Conservation (phyloP, 2,797 vertebrate genomes). For the Trematomus bernacchii region DNA sequence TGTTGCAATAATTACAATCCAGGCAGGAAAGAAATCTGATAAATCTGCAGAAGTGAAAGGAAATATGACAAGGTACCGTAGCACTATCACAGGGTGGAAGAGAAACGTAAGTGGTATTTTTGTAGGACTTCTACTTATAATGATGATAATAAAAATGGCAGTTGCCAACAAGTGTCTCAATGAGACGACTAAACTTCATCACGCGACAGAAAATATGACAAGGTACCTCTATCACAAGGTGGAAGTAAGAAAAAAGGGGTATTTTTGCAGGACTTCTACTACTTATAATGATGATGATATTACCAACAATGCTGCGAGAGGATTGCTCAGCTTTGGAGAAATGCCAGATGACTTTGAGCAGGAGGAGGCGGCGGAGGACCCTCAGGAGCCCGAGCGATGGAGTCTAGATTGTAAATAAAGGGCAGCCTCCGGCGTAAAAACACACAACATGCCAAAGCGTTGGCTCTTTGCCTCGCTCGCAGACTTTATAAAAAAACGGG, state of each 20-base stretch:
- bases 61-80: conserved; percentile 2
- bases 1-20: conserved; percentile 26
- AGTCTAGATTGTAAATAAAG: conserved; percentile 60
- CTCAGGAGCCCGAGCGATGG: conserved; percentile 37
- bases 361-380: background rate
- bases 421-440: conserved; percentile 37
- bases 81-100: background rate
- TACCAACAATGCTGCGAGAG: background rate
- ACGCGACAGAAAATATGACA: conserved; percentile 28
- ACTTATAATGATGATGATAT: background rate
- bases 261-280: background rate
- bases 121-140: background rate
- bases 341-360: conserved; percentile 47
- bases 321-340: conserved; percentile 37
- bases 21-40: conserved; percentile 24
- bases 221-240: background rate
- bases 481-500: background rate
- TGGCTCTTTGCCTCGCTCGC: conserved; percentile 36
- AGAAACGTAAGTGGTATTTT: background rate
- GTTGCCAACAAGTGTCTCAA: too few species aligned
- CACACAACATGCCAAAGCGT: conserved; percentile 19
- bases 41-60: conserved; percentile 16
- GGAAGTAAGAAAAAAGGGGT: background rate
- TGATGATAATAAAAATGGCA: too few species aligned
- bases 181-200: too few species aligned